A percentile compares a stretch with the other conserved stretches of the same genome.
These are phyloP conservation scores for Pharmacophagus antenor DNA, from an alignment of 2,888 invertebrate genomes.

Conservation along the genomic window DNA sequence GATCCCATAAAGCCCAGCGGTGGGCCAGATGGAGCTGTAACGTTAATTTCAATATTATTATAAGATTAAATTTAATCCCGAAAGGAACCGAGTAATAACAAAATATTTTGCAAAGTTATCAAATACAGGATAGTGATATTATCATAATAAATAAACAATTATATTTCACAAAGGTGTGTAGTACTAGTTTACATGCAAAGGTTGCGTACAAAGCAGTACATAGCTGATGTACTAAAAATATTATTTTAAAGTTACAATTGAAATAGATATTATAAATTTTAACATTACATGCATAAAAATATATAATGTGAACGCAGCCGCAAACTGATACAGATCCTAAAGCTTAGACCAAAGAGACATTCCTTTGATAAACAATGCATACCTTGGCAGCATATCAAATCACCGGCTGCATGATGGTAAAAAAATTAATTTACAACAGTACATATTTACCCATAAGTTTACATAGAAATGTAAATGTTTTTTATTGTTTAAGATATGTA, in stretches of 20 bases:
- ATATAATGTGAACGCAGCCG: conserved; percentile 17
- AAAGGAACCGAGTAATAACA: no score
- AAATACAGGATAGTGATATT: background rate
- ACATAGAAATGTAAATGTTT: background rate
- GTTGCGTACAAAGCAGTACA: conserved; percentile 22
- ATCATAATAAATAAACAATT: background rate
- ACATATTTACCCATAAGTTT: conserved; percentile 13
- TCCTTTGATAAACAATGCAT: conserved; percentile 47
- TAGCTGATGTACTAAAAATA: conserved; percentile 15
- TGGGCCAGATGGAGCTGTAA: conserved; percentile 95
- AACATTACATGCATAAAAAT: conserved; percentile 28
- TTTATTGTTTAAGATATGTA: background rate
- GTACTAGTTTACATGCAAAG: conserved; percentile 25
- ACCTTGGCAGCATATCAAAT: conserved; percentile 81
- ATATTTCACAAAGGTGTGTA: background rate
- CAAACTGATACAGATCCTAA: conserved; percentile 14
- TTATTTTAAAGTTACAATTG: background rate
- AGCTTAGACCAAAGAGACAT: conserved; percentile 14
- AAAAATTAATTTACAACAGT: conserved; percentile 59
- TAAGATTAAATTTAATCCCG: background rate
- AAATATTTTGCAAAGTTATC: background rate
- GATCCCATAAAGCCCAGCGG: conserved; percentile 97
- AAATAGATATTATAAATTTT: conserved; percentile 15
- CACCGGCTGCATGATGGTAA: conserved; percentile 77
- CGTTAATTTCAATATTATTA: conserved; percentile 5